Base-by-base conservation (phyloP, 1,140 invertebrate genomes). In the Musca domestica region DNA sequence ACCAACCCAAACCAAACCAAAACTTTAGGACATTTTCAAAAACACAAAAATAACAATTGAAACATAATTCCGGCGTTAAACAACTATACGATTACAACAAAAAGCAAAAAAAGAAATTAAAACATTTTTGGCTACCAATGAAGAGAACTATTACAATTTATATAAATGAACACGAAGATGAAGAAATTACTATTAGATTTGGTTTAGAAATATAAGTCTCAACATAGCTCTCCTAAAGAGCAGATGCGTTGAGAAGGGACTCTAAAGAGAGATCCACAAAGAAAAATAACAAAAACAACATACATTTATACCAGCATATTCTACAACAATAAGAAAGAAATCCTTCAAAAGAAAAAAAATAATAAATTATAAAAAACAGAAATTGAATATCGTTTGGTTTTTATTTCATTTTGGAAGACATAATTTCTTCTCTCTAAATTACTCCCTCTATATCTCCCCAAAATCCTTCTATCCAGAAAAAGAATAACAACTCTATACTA, bases 181-280 rank as follows among this genome's bases (percentile, higher is more conserved):
- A 49, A 63, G 27, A 68, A 54, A 54, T 65, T 46, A 47, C 19
- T 68, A 56, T 22, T 15, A 20, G 17, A 68, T 51, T 51, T 52
- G 25, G 20, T 67, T 49, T 66, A 49, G 48, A 47, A 25, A 52
- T 51, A 20, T 64, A 56, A 14, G 63, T 64, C 47, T 64, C 17
- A 41, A 12, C 10, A 12, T 41, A 10, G 34, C 34, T 41, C 34
- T 41, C 34, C 10, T 41, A 41, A 41, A 41, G 34, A 41, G 34
- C 34, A 41, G 12, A 41, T 9, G n/a, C n/a, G 10, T 41, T 34
- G 19, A 34, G 34, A 41, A 58, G 27, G 9, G 41, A 61, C 17
- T 19, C 20, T 19, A 61, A 20, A 19, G 9, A 19, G 9, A 61
- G 6, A 41, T 17, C 25, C n/a, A 41, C n/a, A 61, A 56, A 17